Evolutionary conservation across 1,140 invertebrate genomes (phyloP), one percentile per base, ranked within the genome.

Genomic region (Hyles vespertilio): DNA sequence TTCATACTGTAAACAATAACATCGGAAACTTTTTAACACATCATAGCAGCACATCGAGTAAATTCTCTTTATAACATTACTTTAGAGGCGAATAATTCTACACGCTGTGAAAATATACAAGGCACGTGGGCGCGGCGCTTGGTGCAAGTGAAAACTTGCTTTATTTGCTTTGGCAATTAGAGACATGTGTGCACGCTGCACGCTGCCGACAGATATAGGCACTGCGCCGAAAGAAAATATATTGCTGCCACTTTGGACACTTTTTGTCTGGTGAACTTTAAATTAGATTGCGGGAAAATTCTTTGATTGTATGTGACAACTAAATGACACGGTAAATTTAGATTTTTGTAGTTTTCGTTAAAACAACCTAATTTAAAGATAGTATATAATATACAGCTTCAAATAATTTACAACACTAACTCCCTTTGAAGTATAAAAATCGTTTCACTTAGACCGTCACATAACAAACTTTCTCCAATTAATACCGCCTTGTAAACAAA

Each of bases 1-100:
- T 82, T 72, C 69, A 60, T 74, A 82, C 78, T 74, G 74, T 85
- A 87, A 87, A 87, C 82, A 87, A 85, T 81, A 87, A 85, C 81
- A 85, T 79, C 64, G 68, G 75, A 79, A 84, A 80, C 81, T 82
- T 87, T 87, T 85, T 83, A 87, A 85, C 82, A 79, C 79, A 68
- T 84, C 78, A 79, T 84, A 74, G 69, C 72, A 67, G n/a, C 12
- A 4, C 32, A 34, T 34, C 11, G 52, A 56, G 54, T 74, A 70
- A 71, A 74, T 77, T 74, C 64, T 70, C 69, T 78, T 63, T 61
- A 65, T 58, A 62, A 67, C 67, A 72, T 68, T 79, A 74, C 59
- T 58, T 71, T 69, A 73, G 77, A 77, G 67, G 79, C 84, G 81
- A 87, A 87, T 87, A 77, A 84, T 85, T 85, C 74, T 22, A 22